Base-by-base conservation (phyloP, 1,140 invertebrate genomes). In the Polypedilum pembai region DNA sequence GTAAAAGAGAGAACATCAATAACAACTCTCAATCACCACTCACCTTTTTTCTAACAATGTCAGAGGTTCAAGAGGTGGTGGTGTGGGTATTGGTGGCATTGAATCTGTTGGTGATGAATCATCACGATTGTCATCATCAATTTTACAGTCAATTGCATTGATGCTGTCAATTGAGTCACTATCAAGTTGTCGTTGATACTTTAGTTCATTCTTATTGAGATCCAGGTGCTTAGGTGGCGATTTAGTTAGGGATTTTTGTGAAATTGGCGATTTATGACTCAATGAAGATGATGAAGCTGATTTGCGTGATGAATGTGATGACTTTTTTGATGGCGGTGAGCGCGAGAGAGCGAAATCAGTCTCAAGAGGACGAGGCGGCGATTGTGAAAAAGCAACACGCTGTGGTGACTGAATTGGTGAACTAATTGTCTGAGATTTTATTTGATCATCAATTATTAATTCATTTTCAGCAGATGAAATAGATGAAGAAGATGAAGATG, bases 121-220 rank as follows among this genome's bases (percentile, higher is more conserved):
- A 56, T 56, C 65, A 18, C 65, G 65, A 69, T 69, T 69, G 20
- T 69, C 65, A 21, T 69, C 65, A 69, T 69, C 65, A 69, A 69
- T 69, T 69, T 69, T 69, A 69, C 65, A 69, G 10, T 69, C 65
- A 5, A 69, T 69, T 18, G 65, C 18, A 69, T 69, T 69, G 17
- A 69, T 69, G 20, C 65, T 69, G 17, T 69, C 65, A 21, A 69
- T 69, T 21, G 65, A 69, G 20, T 69, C 65, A 69, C 65, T 69
- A 18, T 69, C 65, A n/a, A 69, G 2, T 18, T 69, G 17, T 18
- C 20, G 20, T 20, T 69, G 65, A 8, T 18, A 5, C 7, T 7
- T 18, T 7, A 33, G 20, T 69, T 18, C 5, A 18, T 69, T 33
- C 24, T 5, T 33, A 33, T 7, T 69, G 20, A 69, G 18, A 69